Evolutionary conservation across 2,113 vertebrate genomes (phyloP), one percentile per base, ranked within the genome.

Genomic region (Tragelaphus imberbis): DNA sequence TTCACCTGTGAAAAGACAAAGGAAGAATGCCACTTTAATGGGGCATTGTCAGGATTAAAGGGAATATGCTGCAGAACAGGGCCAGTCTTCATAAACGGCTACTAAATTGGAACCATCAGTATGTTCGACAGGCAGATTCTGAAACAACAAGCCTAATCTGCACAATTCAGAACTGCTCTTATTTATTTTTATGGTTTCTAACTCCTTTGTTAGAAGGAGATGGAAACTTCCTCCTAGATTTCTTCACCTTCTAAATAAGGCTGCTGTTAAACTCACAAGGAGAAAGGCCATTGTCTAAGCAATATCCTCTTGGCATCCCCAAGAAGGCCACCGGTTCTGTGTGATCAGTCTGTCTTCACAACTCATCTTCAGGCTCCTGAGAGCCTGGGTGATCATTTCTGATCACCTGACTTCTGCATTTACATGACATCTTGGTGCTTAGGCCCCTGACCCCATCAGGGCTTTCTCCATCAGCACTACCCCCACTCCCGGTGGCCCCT

Each of bases 251-350:
- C 93, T 82, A 80, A 92, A 85, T 65, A 93, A 80, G 61, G 14
- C 33, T 71, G 9, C 84, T 80, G 56, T 90, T 90, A 19, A 55
- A 33, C 10, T 28, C 68, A n/a, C 25, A 33, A 71, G 44, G 40
- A 96, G 77, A 91, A 95, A 80, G 87, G 47, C 79, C 55, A 84
- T n/a, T 92, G 81, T 92, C 89, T 84, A 65, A 86, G 75, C 81
- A 58, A 51, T 27, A 89, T 56, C 86, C 87, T 90, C 94, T 92
- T n/a, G 75, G 90, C 58, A 88, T 7, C 33, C 30, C 53, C 85
- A 11, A 49, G 90, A 88, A 96, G 92, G 49, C 33, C 77, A 47
- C 49, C 80, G 40, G 40, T 71, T 96, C 40, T 5, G 3, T 59
- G 17, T 8, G 51, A 89, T 49, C 71, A 53, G 14, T 68, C 59